Base-by-base conservation (phyloP, 2,113 vertebrate genomes). In the Potamarius usumacintae region DNA sequence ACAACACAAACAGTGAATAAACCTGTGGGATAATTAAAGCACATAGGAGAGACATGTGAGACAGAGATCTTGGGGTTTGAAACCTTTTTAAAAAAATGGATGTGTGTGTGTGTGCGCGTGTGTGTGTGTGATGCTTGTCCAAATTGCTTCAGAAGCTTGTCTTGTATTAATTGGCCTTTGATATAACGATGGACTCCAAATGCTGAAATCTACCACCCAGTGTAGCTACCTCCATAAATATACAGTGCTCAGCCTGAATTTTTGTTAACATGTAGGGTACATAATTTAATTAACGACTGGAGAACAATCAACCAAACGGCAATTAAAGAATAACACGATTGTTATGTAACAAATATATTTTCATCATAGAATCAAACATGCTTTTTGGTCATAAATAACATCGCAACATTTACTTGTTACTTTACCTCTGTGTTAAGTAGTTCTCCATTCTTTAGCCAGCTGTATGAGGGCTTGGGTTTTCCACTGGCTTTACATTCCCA, bases 401-500 rank as follows among this genome's bases (percentile, higher is more conserved):
- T 27, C 17, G 4, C 4, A 18, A 55, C 25, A 17, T 77, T 76
- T 50, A 84, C 12, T 86, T 82, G 69, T 87, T 58, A 57, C 80
- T 77, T 87, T 95, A 99, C 97, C 97, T 97, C 96, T 8, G 94
- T 82, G 67, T 92, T 86, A 30, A 99, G 94, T 27, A 95, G 93
- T 2, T 96, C 96, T 92, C 97, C 97, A 18, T 97, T 96, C 94
- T 96, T 98, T 92, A 98, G 91, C 97, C 97, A 99, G 34, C 94
- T 95, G 89, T 98, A 97, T 0, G 97, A 97, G 1, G 98, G 97
- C 89, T 97, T 97, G 85, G 97, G 98, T 83, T 97, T 98, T 50
- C 97, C 97, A 81, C 94, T 96, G 1, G 97, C 97, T 79, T 95
- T 95, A 85, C 97, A 99, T 69, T 97, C 97, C 98, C 97, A 98